Conservation (phyloP, 2,888 invertebrate species). For the Carpatolechia fugitivella region DNA sequence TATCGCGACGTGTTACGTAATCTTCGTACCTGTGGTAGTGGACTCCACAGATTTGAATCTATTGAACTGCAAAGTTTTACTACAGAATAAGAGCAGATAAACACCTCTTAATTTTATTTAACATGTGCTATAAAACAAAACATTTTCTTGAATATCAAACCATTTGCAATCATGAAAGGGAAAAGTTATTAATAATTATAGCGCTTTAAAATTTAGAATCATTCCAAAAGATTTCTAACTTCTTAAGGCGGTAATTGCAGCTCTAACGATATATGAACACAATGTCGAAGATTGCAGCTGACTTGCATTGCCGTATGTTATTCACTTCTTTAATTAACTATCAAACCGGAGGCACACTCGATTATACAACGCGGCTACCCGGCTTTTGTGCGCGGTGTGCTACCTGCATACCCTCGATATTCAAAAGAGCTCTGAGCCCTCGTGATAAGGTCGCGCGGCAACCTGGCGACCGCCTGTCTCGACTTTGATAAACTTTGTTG, state of each 20-base stretch:
- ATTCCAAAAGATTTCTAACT: too few relatives aligned
- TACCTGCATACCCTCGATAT: slow-evolving; percentile 34
- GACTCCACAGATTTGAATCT: background rate
- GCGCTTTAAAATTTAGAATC: too few relatives aligned
- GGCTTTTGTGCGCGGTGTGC: slow-evolving; percentile 65
- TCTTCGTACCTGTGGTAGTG: slow-evolving; percentile 32
- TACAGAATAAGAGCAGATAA: background rate
- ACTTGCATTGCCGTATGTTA: slow-evolving; percentile 69
- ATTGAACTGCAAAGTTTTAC: slow-evolving; percentile 4
- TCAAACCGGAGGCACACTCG: slow-evolving; percentile 72
- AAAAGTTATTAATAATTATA: too few relatives aligned
- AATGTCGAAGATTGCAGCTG: slow-evolving; percentile 66
- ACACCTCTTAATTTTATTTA: background rate
- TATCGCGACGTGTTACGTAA: slow-evolving; percentile 19
- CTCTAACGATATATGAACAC: slow-evolving; percentile 37
- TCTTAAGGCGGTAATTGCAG: slow-evolving; percentile 30
- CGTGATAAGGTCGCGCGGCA: slow-evolving; percentile 35
- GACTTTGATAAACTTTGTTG: slow-evolving; percentile 62
- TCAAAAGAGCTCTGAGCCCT: slow-evolving; percentile 16
- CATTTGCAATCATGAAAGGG: too few relatives aligned
- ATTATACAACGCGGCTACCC: slow-evolving; percentile 71
- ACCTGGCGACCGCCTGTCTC: slow-evolving; percentile 69
- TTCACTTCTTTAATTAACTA: slow-evolving; percentile 78
- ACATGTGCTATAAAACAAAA: too few relatives aligned
- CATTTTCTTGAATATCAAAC: too few relatives aligned